These are phyloP conservation scores for Caligus rogercresseyi DNA, from an alignment of 1,140 invertebrate genomes.

Conservation along the genomic window DNA sequence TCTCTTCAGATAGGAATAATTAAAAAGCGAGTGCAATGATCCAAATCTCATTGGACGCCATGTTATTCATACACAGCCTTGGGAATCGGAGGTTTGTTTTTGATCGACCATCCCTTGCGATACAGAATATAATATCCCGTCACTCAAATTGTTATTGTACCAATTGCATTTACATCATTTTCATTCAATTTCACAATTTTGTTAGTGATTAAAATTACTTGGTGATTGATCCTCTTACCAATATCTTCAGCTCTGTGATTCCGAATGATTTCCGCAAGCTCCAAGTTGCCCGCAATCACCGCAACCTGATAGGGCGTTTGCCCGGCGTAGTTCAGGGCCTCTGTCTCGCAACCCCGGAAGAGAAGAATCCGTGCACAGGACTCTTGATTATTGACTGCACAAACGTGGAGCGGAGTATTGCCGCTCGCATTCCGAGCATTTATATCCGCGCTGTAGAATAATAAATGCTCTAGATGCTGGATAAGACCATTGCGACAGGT, in stretches of 20 bases:
- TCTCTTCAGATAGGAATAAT: too few relatives aligned
- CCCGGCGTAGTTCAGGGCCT: constrained; percentile 86
- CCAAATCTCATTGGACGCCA: too few relatives aligned
- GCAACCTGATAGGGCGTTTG: constrained; percentile 94
- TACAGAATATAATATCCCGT: too few relatives aligned
- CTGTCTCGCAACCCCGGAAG: constrained; percentile 81
- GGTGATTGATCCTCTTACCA: too few relatives aligned
- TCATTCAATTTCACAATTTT: too few relatives aligned
- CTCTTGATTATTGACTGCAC: constrained; percentile 93
- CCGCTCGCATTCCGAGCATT: constrained; percentile 90
- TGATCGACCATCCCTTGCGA: too few relatives aligned
- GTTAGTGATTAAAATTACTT: too few relatives aligned
- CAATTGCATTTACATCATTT: too few relatives aligned
- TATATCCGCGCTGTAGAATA: constrained; percentile 96
- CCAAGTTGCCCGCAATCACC: constrained; percentile 86
- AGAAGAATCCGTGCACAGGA: constrained; percentile 84
- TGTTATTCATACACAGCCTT: too few relatives aligned
- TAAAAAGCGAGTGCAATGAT: too few relatives aligned
- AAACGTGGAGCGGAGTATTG: constrained; percentile 93
- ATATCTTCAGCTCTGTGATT: constrained; percentile 79
- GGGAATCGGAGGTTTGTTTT: too few relatives aligned
- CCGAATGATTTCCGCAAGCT: constrained; percentile 85
- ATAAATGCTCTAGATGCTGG: constrained; percentile 87
- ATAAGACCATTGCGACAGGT: constrained; percentile 89
- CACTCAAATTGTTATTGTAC: too few relatives aligned